Conservation (phyloP, 2,797 vertebrate species). For the Furcifer pardalis region DNA sequence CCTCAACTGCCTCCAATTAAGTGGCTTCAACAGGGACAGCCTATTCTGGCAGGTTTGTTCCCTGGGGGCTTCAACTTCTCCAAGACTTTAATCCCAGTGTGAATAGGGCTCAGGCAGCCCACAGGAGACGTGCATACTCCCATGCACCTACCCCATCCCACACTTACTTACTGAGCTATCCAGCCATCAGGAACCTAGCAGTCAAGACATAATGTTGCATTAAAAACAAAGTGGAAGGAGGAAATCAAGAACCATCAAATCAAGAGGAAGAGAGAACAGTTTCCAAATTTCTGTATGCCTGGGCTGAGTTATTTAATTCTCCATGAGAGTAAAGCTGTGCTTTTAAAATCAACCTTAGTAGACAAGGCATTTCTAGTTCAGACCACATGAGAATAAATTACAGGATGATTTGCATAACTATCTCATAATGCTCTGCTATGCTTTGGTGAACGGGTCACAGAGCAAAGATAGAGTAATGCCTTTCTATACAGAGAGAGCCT, state of each 20-base stretch:
- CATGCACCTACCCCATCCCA: no score
- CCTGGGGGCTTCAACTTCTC: no score
- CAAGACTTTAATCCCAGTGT: no score
- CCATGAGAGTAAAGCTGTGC: constrained; percentile 18
- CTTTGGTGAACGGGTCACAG: background rate
- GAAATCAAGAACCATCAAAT: constrained; percentile 9
- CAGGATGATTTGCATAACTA: background rate
- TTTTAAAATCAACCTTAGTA: constrained; percentile 19
- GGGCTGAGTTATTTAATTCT: constrained; percentile 35
- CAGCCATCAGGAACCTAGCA: no score
- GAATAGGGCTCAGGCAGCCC: no score
- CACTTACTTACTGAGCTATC: no score
- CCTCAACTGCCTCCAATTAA: no score
- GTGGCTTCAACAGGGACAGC: no score
- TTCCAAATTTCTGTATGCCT: constrained; percentile 44
- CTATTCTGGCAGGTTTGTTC: no score
- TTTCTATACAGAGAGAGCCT: background rate
- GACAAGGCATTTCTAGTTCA: constrained; percentile 47
- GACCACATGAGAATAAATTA: constrained; percentile 19
- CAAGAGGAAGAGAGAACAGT: constrained; percentile 24
- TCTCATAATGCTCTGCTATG: background rate
- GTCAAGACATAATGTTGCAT: background rate
- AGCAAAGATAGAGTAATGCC: background rate
- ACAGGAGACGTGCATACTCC: no score
- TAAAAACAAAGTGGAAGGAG: fast-evolving